A percentile compares a stretch with the other conserved stretches of the same genome.
Evolutionary conservation across 2,113 vertebrate species (phyloP).

Genomic region (Mungos mungo): DNA sequence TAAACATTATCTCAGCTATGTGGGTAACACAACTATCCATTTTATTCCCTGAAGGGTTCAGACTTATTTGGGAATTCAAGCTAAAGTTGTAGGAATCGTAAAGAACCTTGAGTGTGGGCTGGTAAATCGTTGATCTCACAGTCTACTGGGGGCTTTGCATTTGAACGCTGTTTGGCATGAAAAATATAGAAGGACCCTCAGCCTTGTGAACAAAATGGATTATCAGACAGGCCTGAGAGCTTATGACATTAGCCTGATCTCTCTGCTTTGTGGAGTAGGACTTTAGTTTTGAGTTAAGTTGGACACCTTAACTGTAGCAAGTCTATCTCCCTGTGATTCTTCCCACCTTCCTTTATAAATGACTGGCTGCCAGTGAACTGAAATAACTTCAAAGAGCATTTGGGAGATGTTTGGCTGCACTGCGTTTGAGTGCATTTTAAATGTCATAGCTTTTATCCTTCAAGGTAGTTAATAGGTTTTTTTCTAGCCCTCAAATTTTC

Average conservation of each 20-base stretch:
- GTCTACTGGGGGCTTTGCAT: not conserved
- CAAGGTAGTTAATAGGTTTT: not conserved
- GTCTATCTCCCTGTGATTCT: not conserved
- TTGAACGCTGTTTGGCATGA: not conserved
- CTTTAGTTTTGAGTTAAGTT: constrained; percentile 2
- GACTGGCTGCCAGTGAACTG: not conserved
- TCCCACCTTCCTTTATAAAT: not conserved
- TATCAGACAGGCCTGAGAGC: not conserved
- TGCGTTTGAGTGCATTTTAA: not conserved
- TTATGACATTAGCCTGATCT: not conserved
- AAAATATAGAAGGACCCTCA: not conserved
- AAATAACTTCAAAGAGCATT: not conserved
- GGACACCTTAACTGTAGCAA: not conserved
- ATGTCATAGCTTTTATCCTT: not conserved
- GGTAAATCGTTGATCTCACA: not conserved
- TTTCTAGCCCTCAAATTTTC: not conserved
- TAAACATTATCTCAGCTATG: not conserved
- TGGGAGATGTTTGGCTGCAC: not conserved
- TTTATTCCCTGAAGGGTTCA: not conserved
- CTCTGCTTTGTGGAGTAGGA: not conserved
- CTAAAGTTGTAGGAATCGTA: not conserved
- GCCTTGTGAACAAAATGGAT: not conserved
- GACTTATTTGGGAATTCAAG: not conserved
- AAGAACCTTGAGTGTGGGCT: not conserved
- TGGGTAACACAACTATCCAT: not conserved